phyloP scores from a whole-genome alignment of 2,797 vertebrate species.

The Coluber constrictor region DNA sequence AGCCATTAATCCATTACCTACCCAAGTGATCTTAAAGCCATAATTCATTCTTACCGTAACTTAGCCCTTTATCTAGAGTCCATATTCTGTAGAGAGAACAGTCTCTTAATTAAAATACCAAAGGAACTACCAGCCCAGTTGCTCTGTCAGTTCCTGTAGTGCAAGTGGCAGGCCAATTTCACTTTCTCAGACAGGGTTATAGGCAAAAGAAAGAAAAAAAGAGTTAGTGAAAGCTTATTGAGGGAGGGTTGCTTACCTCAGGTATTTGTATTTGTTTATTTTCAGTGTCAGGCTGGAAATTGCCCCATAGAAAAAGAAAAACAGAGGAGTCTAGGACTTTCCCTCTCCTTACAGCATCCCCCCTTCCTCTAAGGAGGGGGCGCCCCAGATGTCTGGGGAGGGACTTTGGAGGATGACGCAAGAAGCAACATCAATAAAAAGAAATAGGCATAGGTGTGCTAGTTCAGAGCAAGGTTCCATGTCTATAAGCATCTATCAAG shows the following conservation, averaged over 20 bases:
- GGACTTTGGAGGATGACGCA: conserved; percentile 13
- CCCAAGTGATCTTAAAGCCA: neutral
- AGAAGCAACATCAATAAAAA: conserved; percentile 10
- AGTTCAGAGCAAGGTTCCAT: neutral
- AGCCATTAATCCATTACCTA: neutral
- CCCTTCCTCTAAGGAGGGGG: conserved; percentile 10
- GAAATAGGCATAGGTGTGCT: conserved; percentile 23
- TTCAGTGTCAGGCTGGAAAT: conserved; percentile 3
- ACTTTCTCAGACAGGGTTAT: conserved; percentile 24
- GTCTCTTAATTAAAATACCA: neutral
- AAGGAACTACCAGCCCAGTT: neutral
- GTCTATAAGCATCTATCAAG: neutral
- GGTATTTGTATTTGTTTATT: neutral
- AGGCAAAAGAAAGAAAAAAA: conserved; percentile 1
- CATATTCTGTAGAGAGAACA: neutral
- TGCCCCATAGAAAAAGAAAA: neutral
- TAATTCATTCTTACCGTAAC: neutral
- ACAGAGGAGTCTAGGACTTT: neutral
- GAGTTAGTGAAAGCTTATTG: conserved; percentile 23
- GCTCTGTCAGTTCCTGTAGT: neutral
- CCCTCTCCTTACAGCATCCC: neutral
- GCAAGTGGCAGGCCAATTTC: conserved; percentile 6
- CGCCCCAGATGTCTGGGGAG: neutral
- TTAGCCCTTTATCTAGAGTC: neutral
- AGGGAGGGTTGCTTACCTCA: neutral